Evolutionary conservation across 1,140 invertebrate species (phyloP).

Genomic region (Diuraphis noxia): DNA sequence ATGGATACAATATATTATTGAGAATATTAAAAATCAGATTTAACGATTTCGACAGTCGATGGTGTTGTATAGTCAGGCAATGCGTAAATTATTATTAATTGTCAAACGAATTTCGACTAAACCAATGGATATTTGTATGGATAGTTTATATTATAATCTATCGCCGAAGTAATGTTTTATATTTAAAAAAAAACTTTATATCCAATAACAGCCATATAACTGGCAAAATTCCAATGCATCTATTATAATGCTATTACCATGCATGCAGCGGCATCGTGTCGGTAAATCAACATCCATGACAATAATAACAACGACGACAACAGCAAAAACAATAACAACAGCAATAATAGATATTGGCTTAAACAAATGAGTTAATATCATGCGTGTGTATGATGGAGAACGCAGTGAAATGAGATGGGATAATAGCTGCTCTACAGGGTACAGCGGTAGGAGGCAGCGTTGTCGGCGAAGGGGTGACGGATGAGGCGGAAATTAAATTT

Average conservation of each 20-base stretch:
- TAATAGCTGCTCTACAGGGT: neutral
- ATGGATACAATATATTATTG: neutral
- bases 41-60: neutral
- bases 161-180: neutral
- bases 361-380: conserved; percentile 10
- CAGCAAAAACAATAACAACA: neutral
- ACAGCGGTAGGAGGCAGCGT: no score
- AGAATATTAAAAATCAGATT: neutral
- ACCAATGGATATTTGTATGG: neutral
- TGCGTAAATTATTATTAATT: neutral
- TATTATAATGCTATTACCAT: neutral
- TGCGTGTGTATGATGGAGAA: neutral
- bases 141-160: neutral
- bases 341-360: conserved; percentile 21
- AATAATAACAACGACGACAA: conserved; percentile 17
- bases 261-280: neutral
- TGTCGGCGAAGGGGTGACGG: neutral
- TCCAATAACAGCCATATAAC: neutral
- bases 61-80: neutral
- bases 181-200: neutral
- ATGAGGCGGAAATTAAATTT: conserved; percentile 52
- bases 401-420: neutral
- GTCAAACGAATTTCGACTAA: neutral
- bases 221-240: neutral
- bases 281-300: conserved; percentile 29